phyloP scores from a whole-genome alignment of 1,140 invertebrate species.

The Temnothorax longispinosus region DNA sequence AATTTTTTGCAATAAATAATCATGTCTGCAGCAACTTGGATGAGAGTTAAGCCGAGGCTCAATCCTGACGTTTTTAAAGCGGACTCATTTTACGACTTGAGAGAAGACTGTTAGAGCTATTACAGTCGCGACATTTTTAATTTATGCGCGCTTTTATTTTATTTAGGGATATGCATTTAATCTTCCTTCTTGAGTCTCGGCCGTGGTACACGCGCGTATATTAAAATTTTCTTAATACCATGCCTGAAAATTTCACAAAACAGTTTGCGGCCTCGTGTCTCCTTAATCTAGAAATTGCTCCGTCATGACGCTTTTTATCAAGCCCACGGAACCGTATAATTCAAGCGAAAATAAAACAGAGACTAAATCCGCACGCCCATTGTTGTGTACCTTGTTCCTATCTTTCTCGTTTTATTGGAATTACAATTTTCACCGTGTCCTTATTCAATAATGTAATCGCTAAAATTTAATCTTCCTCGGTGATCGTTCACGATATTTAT shows the following conservation, averaged over 20 bases:
- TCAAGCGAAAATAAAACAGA: slow-evolving; percentile 22
- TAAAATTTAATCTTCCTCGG: slow-evolving; percentile 15
- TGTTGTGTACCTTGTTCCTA: background rate
- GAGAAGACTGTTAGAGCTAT: slow-evolving; percentile 12
- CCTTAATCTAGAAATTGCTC: slow-evolving; percentile 45
- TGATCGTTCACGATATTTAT: slow-evolving; percentile 14
- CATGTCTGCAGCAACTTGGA: background rate
- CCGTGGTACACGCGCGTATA: background rate
- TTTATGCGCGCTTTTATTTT: slow-evolving; percentile 40
- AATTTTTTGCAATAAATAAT: background rate
- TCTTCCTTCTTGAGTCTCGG: background rate
- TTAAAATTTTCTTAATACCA: slow-evolving; percentile 41
- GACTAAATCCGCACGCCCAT: background rate
- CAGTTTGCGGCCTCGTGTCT: slow-evolving; percentile 31
- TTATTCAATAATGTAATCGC: background rate
- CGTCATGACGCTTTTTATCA: slow-evolving; percentile 42
- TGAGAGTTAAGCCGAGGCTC: background rate
- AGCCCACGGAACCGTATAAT: slow-evolving; percentile 27
- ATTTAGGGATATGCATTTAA: slow-evolving; percentile 36
- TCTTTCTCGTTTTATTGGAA: slow-evolving; percentile 21
- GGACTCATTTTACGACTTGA: background rate
- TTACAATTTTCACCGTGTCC: slow-evolving; percentile 23
- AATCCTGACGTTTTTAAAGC: slow-evolving; percentile 1
- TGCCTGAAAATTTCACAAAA: slow-evolving; percentile 24
- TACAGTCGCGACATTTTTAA: slow-evolving; percentile 24